phyloP scores from a whole-genome alignment of 2,113 vertebrate genomes.

The Phaethornis superciliosus region DNA sequence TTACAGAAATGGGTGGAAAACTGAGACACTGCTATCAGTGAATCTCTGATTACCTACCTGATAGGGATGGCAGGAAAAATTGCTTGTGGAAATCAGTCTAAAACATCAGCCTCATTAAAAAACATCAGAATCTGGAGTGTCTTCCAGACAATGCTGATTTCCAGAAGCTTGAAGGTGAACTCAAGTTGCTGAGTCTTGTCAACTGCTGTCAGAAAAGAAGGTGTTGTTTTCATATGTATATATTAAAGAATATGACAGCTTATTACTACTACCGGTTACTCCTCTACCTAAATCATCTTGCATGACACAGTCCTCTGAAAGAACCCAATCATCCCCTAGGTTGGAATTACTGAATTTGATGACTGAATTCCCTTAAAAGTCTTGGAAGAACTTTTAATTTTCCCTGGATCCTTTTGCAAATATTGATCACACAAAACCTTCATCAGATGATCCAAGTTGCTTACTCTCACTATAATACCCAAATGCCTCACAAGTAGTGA shows the following conservation, averaged over 20 bases:
- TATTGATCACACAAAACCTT: background rate
- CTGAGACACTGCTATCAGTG: fast-evolving
- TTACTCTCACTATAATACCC: background rate
- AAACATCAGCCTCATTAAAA: background rate
- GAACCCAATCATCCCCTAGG: background rate
- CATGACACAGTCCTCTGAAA: background rate
- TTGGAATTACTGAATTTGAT: background rate
- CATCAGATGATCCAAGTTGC: background rate
- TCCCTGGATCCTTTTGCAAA: background rate
- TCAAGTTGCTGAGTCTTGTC: background rate
- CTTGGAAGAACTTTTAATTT: background rate
- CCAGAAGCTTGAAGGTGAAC: background rate
- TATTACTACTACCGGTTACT: background rate
- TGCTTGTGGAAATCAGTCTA: background rate
- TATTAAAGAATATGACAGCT: background rate
- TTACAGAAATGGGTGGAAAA: background rate
- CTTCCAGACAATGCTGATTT: background rate
- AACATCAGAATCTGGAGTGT: fast-evolving
- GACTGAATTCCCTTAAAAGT: background rate
- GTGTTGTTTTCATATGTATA: background rate
- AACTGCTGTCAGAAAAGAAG: background rate
- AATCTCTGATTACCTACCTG: background rate
- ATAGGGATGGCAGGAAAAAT: background rate
- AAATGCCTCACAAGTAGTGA: background rate
- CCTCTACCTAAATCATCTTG: background rate